phyloP scores from a whole-genome alignment of 1,140 invertebrate genomes.

The Cardiocondyla obscurior region DNA sequence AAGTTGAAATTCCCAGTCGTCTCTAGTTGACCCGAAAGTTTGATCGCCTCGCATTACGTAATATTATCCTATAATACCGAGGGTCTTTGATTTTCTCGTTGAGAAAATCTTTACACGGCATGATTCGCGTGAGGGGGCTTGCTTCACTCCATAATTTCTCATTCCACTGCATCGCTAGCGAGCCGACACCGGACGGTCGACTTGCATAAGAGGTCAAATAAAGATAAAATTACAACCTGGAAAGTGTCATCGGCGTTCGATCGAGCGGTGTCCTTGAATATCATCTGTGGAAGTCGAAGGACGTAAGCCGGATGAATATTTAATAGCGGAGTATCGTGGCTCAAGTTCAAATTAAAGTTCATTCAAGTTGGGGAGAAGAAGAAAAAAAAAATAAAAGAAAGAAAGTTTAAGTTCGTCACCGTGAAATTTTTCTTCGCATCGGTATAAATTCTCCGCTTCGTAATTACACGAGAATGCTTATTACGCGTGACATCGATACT shows the following conservation, averaged over 20 bases:
- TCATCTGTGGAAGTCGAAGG: slow-evolving; percentile 65
- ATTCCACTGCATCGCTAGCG: slow-evolving; percentile 66
- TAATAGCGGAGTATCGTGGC: neutral
- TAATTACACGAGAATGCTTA: neutral
- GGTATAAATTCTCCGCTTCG: neutral
- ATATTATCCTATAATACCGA: slow-evolving; percentile 53
- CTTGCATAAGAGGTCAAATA: slow-evolving; percentile 70
- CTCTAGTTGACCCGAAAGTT: neutral
- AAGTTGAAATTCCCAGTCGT: neutral
- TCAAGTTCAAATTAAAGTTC: slow-evolving; percentile 39
- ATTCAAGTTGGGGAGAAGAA: slow-evolving; percentile 6
- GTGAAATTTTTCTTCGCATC: neutral
- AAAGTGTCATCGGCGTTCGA: slow-evolving; percentile 72
- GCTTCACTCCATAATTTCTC: slow-evolving; percentile 68
- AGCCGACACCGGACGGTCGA: slow-evolving; percentile 63
- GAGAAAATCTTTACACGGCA: slow-evolving; percentile 46
- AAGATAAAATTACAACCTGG: slow-evolving; percentile 72
- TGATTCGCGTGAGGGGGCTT: slow-evolving; percentile 51
- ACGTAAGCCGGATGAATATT: slow-evolving; percentile 52
- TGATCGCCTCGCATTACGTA: slow-evolving; percentile 9
- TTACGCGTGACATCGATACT: slow-evolving; percentile 1
- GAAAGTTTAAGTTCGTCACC: neutral
- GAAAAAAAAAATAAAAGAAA: too few species aligned
- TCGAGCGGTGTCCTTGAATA: slow-evolving; percentile 69
- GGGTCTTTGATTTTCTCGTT: slow-evolving; percentile 63